Evolutionary conservation across 2,888 invertebrate genomes (phyloP), one percentile per base, ranked within the genome.

Genomic region (Poecilus cupreus): DNA sequence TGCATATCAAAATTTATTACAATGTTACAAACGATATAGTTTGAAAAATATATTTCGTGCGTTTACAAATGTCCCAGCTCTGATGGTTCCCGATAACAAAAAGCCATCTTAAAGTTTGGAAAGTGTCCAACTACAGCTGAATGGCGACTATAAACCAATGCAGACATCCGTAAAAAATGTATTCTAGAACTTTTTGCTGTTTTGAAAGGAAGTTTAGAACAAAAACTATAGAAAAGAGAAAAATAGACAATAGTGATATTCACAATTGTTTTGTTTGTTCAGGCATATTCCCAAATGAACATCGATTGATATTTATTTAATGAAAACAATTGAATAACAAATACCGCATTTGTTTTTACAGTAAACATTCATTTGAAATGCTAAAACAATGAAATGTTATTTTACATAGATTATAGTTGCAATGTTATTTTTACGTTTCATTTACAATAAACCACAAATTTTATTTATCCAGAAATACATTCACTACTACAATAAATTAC

Each of bases 21-120:
- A 11, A 20, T n/a, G 22, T 60, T 64, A n/a, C 26, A 32, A 37
- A 32, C 8, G 37, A 8, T 37, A 68, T 18, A 68, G n/a, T 68
- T 68, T 37, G 37, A 16, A 37, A 37, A 68, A 68, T 68, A 68
- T 68, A 37, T 37, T 68, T 68, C 13, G 5, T 16, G 37, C 18
- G 37, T 68, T 26, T 13, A 60, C 60, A 60, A 60, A 60, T 60
- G 60, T 60, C n/a, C 13, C 24, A n/a, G 60, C 11, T 13, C n/a
- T 60, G 60, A 60, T 60, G 39, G 10, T 68, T 43, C 1, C 43
- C 43, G 24, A 72, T 72, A 46, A 72, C 43, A 13, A 16, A 70
- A 20, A 70, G 70, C 13, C 20, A 43, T 72, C 46, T 72, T 43
- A 16, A 5, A 72, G 46, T 72, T 72, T 72, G 72, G 72, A 72